These are phyloP conservation scores for Allophyes oxyacanthae DNA, from an alignment of 2,888 invertebrate genomes.

Conservation along the genomic window DNA sequence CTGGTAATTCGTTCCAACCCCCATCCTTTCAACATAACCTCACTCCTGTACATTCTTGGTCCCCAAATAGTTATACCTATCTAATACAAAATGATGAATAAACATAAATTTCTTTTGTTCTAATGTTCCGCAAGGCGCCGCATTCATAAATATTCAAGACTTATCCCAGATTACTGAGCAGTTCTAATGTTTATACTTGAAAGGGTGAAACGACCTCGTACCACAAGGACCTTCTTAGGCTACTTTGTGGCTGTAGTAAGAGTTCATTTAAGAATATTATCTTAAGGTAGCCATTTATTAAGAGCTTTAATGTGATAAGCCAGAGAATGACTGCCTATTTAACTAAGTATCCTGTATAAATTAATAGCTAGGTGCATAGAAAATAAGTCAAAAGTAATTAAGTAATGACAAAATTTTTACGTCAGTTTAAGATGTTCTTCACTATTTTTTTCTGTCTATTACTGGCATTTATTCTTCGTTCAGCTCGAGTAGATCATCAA, in stretches of 20 bases:
- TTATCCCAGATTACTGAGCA: constrained; percentile 43
- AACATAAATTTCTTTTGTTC: too few species aligned
- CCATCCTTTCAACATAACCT: too few species aligned
- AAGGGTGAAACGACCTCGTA: constrained; percentile 39
- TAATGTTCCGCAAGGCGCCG: too few species aligned
- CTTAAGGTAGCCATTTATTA: constrained; percentile 26
- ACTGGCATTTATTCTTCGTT: too few species aligned
- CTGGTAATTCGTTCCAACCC: too few species aligned
- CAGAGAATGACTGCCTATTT: constrained; percentile 1
- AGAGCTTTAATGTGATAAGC: background rate
- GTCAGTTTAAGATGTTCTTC: too few species aligned
- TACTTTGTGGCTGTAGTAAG: constrained; percentile 31
- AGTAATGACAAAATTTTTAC: too few species aligned
- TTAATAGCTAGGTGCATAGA: background rate
- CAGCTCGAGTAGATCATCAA: background rate
- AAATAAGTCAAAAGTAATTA: too few species aligned
- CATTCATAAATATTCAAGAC: constrained; percentile 48
- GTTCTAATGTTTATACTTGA: constrained; percentile 43
- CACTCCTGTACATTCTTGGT: too few species aligned
- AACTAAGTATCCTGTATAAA: background rate
- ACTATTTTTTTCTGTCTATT: too few species aligned
- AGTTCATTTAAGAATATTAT: constrained; percentile 39
- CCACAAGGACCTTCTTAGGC: constrained; percentile 19
- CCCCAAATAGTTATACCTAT: too few species aligned
- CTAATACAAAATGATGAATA: too few species aligned